Conservation (phyloP, 2,113 vertebrate genomes). For the Platysternon megacephalum region DNA sequence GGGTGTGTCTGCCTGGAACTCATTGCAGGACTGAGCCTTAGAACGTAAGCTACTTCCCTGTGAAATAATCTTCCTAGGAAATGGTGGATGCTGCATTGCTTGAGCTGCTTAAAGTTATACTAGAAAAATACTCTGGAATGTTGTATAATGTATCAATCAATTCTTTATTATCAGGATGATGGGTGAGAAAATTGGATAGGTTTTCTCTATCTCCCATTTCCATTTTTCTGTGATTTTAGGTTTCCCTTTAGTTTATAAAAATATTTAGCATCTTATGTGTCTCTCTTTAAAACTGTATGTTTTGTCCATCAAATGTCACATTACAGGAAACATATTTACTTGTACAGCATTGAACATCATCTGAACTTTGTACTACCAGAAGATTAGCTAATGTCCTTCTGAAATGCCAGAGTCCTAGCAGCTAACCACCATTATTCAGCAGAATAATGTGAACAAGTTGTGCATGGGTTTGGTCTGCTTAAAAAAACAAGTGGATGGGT, state of each 20-base stretch:
- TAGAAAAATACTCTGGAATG: not conserved
- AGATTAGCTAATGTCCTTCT: not conserved
- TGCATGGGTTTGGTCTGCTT: not conserved
- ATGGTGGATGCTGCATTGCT: not conserved
- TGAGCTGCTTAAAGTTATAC: not conserved
- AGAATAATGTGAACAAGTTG: not conserved
- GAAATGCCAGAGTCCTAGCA: not conserved
- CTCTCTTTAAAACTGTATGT: not conserved
- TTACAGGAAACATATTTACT: not conserved
- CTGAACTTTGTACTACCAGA: not conserved
- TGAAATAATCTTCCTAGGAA: not conserved
- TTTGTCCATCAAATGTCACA: not conserved
- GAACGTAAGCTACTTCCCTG: fast-evolving
- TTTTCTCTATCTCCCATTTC: not conserved
- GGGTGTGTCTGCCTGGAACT: fast-evolving
- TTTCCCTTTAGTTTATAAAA: not conserved
- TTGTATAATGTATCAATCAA: not conserved
- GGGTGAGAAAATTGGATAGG: not conserved
- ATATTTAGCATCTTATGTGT: not conserved
- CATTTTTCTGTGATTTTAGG: not conserved
- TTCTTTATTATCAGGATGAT: not conserved
- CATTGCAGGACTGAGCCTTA: not conserved
- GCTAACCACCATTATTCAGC: not conserved
- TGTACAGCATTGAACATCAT: not conserved
- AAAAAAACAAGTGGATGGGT: not conserved